phyloP scores from a whole-genome alignment of 2,888 invertebrate species.

The Pterobdella sp. region DNA sequence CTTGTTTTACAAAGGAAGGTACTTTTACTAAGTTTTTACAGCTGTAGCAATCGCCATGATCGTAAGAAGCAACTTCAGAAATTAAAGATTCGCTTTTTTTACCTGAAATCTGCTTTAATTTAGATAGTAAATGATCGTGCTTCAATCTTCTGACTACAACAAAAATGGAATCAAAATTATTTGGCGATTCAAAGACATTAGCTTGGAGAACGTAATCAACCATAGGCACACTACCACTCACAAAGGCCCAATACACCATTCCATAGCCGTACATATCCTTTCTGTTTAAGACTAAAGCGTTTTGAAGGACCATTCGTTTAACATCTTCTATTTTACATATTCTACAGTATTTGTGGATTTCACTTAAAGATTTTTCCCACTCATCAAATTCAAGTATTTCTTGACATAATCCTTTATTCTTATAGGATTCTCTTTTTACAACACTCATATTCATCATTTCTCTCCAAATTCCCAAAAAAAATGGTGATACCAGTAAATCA shows the following conservation, averaged over 20 bases:
- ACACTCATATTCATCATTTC: constrained; percentile 17
- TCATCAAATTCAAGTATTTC: constrained; percentile 15
- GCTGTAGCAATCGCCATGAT: background rate
- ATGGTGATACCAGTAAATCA: constrained; percentile 21
- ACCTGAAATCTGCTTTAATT: background rate
- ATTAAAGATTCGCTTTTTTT: background rate
- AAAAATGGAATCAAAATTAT: background rate
- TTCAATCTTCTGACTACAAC: background rate
- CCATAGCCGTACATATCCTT: constrained; percentile 25
- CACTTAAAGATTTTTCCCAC: constrained; percentile 29
- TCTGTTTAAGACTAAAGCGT: constrained; percentile 5
- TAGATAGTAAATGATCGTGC: background rate
- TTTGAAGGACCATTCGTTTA: background rate
- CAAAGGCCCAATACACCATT: constrained; percentile 28
- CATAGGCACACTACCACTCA: constrained; percentile 25
- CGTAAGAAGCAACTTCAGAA: background rate
- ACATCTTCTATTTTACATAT: constrained; percentile 27
- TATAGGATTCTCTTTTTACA: constrained; percentile 12
- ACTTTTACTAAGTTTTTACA: background rate
- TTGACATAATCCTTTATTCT: constrained; percentile 14
- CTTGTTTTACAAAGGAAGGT: background rate
- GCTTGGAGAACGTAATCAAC: constrained; percentile 10
- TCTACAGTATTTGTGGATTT: constrained; percentile 15
- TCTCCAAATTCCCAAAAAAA: constrained; percentile 23
- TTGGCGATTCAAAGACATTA: background rate